Base-by-base conservation (phyloP, 2,888 invertebrate species). In the Brachycybe producta region DNA sequence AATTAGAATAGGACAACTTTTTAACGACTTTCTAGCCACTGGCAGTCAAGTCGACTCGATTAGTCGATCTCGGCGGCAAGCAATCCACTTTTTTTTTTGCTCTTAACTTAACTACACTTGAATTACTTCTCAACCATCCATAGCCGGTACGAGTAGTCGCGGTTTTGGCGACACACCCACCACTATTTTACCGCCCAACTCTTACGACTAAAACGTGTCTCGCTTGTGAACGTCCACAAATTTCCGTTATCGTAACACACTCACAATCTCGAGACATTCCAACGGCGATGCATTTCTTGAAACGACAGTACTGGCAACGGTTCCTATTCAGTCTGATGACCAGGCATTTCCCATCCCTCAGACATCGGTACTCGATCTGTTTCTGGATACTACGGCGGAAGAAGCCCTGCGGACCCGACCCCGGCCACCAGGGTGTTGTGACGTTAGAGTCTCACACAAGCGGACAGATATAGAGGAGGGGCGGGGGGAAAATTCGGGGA, bases 201-300 rank as follows among this genome's bases (percentile, higher is more conserved):
- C 13, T n/a, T 38, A 27, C 21, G 23, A 39, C 15, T 13, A 28
- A 28, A 1, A 28, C 30, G 57, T 61, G n/a, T n/a, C n/a, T n/a
- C n/a, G n/a, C n/a, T n/a, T n/a, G n/a, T n/a, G n/a, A n/a, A n/a
- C n/a, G n/a, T n/a, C n/a, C n/a, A n/a, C n/a, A n/a, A 38, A 38
- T 38, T 38, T 17, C n/a, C n/a, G 32, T 32, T 32, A 11, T n/a
- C 11, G 32, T 32, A 24, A 42, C 45, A 40, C 72, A 86, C 90
- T 87, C 70, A 92, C 92, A 91, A 70, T 92, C 92, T 64, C 90
- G 79, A 67, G 90, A 90, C 92, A 92, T 92, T 67, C 92, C 92
- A 64, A 91, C 91, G 34, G 88, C 82, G 55, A 92, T 75, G 70
- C 92, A 92, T 81, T 94, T 94, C 71, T 87, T 90, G 73, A 94